Evolutionary conservation across 2,888 invertebrate species (phyloP), one percentile per base, ranked within the genome.

Genomic region (Cecidostiba fungosa): DNA sequence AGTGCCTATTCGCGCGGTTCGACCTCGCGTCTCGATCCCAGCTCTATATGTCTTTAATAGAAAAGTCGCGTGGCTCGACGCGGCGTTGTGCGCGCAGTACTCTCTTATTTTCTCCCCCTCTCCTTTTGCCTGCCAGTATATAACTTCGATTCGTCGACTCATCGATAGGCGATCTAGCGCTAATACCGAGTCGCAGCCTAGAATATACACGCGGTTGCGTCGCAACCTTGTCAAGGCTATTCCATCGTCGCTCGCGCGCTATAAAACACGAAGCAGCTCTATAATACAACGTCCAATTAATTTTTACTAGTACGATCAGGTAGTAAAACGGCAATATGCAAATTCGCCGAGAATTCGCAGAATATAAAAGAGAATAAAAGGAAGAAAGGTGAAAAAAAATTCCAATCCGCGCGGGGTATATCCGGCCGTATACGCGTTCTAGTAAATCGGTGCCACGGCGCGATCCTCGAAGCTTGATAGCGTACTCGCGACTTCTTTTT

Each of bases 41-140:
- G 23, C 43, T 77, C 70, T 14, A 36, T 66, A 39, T 62, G 69
- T 78, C 78, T 74, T 77, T 85, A 74, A 85, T 82, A 82, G 79
- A 85, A 85, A 82, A 85, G 82, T 86, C 77, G 83, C 85, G 79
- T 80, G 73, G 81, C 47, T 26, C 74, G n/a, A n/a, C 47, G 69
- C 69, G 47, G 39, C 39, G 39, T 39, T 8, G 39, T 8, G 43
- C 43, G 43, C 43, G 43, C 43, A 8, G 54, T 59, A 29, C 72
- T 72, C 62, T 29, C 36, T 26, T 47, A 19, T 23, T 59, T 39
- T 72, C 66, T 36, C 23, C 29, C 50, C 47, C 69, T 26, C 26
- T 16, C 12, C 12, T 4, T 12, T 43, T 10, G 10, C 50, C 0
- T 6, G 4, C 66, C 32, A 8, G 59, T 43, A n/a, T n/a, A n/a